Evolutionary conservation across 53 echinoderm and acorn worm genomes (phyloP), one percentile per base, ranked within the genome.

Genomic region (Crossaster papposus): DNA sequence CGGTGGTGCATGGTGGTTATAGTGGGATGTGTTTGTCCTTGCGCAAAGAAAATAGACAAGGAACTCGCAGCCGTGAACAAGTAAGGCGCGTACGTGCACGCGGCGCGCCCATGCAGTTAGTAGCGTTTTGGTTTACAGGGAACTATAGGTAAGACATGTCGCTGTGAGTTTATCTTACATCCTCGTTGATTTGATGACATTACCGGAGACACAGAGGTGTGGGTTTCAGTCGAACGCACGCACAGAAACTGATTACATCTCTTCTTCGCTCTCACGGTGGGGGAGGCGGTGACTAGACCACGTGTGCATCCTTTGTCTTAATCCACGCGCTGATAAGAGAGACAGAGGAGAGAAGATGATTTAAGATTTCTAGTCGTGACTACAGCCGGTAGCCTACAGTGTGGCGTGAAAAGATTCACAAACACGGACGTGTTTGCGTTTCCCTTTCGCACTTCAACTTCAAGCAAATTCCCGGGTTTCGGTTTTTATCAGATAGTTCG

Each of bases 201-300:
- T 81, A 81, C 32, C 62, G 63, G 55, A 58, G 63, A 81, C 55
- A 81, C 81, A 23, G 81, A 4, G 81, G 81, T 81, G 64, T 81
- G 12, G 58, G 81, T 81, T 81, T 28, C 81, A 81, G 31, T 58
- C 29, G 81, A 81, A 81, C 62, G 17, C 15, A 58, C 15, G 17
- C 15, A 20, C 62, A 81, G 63, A 63, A 81, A 81, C 62, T 81
- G 81, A 64, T 81, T 81, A 81, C 81, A 81, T 62, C 55, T 34
- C 34, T 30, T 22, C 30, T 64, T 63, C 52, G 64, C 34, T 20
- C 15, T 6, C 32, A 33, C 55, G 17, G 32, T 62, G 62, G 26
- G 62, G 34, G 55, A 55, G 62, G 81, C 62, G 31, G 81, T 52
- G 52, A 63, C 81, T 52, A 33, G 62, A 81, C 81, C 55, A 28